Evolutionary conservation across 2,888 invertebrate species (phyloP).

Genomic region (Caenorhabditis sulstoni): DNA sequence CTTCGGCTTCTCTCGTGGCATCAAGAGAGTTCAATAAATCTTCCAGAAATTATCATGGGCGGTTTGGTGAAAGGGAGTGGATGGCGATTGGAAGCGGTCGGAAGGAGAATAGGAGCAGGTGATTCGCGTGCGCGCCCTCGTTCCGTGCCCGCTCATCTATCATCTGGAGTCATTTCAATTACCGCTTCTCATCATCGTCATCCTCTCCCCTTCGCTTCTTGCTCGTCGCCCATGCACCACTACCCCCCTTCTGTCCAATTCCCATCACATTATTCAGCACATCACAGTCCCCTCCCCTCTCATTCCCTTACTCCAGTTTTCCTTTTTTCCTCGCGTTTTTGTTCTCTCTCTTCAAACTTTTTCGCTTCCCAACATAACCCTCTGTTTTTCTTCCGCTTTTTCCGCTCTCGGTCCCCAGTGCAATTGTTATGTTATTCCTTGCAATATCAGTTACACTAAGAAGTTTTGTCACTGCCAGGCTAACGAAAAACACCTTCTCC

Average conservation of each 20-base stretch:
- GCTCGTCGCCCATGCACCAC: neutral
- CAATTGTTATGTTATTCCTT: slow-evolving; percentile 12
- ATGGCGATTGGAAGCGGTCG: slow-evolving; percentile 18
- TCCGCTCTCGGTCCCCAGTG: slow-evolving; percentile 16
- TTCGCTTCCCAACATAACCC: slow-evolving; percentile 15
- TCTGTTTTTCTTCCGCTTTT: neutral
- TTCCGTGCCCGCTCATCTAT: slow-evolving; percentile 37
- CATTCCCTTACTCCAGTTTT: slow-evolving; percentile 1
- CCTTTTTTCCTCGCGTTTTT: neutral
- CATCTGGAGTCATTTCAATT: slow-evolving; percentile 54
- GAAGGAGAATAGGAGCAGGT: slow-evolving; percentile 46
- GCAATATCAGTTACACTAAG: neutral
- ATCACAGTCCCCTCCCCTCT: slow-evolving; percentile 33
- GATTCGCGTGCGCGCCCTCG: slow-evolving; percentile 42
- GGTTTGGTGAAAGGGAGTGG: slow-evolving; percentile 39
- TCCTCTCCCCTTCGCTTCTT: slow-evolving; percentile 10
- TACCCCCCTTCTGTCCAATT: slow-evolving; percentile 15
- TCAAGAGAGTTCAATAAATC: slow-evolving; percentile 55
- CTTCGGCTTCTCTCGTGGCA: slow-evolving; percentile 18
- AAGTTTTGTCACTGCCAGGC: neutral
- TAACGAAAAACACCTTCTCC: slow-evolving; percentile 12
- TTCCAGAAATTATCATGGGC: slow-evolving; percentile 47
- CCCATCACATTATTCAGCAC: slow-evolving; percentile 57
- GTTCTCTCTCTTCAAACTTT: slow-evolving; percentile 18
- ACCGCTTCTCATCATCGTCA: slow-evolving; percentile 38